These are phyloP conservation scores for Allophyes oxyacanthae DNA, from an alignment of 2,888 invertebrate species.

Conservation along the genomic window DNA sequence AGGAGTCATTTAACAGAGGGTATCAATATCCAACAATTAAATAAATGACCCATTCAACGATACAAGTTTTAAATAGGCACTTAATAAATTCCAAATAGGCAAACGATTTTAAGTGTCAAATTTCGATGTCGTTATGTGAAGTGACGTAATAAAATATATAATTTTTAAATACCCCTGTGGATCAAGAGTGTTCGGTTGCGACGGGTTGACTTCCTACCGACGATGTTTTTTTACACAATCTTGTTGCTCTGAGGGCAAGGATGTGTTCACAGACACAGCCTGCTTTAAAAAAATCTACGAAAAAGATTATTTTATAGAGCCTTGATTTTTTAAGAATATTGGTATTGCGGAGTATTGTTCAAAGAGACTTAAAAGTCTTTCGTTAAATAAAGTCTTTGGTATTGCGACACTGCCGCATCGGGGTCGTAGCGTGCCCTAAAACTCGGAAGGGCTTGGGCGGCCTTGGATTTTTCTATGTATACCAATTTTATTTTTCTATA, in stretches of 20 bases:
- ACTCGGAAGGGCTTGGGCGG: no score
- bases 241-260: conserved; percentile 84
- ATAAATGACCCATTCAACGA: conserved; percentile 35
- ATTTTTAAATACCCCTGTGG: conserved; percentile 58
- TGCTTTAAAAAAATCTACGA: conserved; percentile 30
- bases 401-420: no score
- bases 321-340: background rate
- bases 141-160: conserved; percentile 51
- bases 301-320: background rate
- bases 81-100: conserved; percentile 38
- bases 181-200: conserved; percentile 77
- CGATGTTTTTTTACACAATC: conserved; percentile 89
- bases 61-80: conserved; percentile 45
- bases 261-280: conserved; percentile 68
- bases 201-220: conserved; percentile 88
- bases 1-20: conserved; percentile 15
- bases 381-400: no score
- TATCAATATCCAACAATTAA: conserved; percentile 33
- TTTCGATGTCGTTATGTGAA: conserved; percentile 41
- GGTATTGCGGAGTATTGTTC: no score
- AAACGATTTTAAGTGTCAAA: conserved; percentile 34
- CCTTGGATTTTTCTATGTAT: no score
- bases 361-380: no score
- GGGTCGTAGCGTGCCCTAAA: no score
- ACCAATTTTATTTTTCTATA: no score